Evolutionary conservation across 2,797 vertebrate species (phyloP).

Genomic region (Tamandua tetradactyla): DNA sequence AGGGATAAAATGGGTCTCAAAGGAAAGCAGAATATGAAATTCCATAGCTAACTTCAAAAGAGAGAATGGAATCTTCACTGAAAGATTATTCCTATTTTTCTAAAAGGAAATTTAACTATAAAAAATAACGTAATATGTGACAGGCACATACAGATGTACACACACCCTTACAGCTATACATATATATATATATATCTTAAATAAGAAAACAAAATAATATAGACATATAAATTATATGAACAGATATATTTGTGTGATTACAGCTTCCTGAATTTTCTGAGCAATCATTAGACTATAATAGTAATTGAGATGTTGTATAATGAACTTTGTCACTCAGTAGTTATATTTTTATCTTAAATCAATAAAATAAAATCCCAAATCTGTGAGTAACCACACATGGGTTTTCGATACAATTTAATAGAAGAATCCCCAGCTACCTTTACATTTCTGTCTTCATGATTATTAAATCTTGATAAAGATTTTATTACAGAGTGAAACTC

Average conservation of each 20-base stretch:
- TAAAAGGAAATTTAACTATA: not conserved
- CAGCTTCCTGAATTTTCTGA: conserved; percentile 57
- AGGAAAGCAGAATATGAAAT: conserved; percentile 36
- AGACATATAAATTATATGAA: not conserved
- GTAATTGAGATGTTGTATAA: conserved; percentile 65
- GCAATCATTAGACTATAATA: conserved; percentile 38
- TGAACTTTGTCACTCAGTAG: conserved; percentile 82
- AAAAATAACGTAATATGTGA: not conserved
- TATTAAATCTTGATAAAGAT: conserved; percentile 81
- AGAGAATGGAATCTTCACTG: not conserved
- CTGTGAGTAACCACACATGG: conserved; percentile 72
- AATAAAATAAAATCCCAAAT: conserved; percentile 81
- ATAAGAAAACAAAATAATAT: not conserved
- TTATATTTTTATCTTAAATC: conserved; percentile 80
- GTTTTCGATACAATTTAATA: conserved; percentile 80
- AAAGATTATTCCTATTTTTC: not conserved
- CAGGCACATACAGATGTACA: not conserved
- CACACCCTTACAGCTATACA: not conserved
- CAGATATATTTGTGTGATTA: not conserved
- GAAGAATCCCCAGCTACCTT: conserved; percentile 75
- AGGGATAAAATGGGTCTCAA: not conserved
- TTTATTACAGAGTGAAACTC: conserved; percentile 81
- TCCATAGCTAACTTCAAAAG: conserved; percentile 31
- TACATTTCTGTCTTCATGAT: conserved; percentile 70
- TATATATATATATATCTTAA: not conserved